phyloP scores from a whole-genome alignment of 1,140 invertebrate species.

The Eupeodes corollae region DNA sequence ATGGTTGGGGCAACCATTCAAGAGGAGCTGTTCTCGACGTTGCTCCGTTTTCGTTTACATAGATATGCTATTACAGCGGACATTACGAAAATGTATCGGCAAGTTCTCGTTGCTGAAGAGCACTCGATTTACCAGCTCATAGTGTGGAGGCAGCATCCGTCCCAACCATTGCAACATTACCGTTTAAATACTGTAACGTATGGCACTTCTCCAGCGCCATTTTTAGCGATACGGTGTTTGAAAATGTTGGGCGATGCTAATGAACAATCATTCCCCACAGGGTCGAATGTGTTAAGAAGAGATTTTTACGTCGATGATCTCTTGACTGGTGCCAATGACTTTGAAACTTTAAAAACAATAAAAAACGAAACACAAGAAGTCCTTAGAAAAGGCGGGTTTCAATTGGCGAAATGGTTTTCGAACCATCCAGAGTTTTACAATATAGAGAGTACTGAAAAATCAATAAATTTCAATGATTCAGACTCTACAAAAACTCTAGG shows the following conservation, averaged over 20 bases:
- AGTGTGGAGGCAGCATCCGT: slow-evolving; percentile 21
- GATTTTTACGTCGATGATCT: no score
- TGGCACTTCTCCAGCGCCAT: slow-evolving; percentile 27
- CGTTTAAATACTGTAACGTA: slow-evolving; percentile 18
- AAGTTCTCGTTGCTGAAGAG: slow-evolving; percentile 11
- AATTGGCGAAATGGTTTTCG: slow-evolving; percentile 17
- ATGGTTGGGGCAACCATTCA: slow-evolving; percentile 7
- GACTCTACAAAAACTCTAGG: slow-evolving; percentile 19
- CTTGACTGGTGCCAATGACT: slow-evolving; percentile 23
- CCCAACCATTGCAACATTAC: slow-evolving; percentile 9
- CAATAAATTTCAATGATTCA: slow-evolving; percentile 13
- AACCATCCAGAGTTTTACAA: slow-evolving; percentile 11
- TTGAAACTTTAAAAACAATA: slow-evolving; percentile 7
- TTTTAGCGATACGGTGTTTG: slow-evolving; percentile 22
- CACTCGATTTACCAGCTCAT: slow-evolving; percentile 27
- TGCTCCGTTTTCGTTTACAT: slow-evolving; percentile 32
- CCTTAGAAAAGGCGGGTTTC: slow-evolving; percentile 14
- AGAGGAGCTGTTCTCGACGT: slow-evolving; percentile 17
- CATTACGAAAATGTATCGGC: slow-evolving; percentile 26
- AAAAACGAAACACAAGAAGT: slow-evolving; percentile 13
- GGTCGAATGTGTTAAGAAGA: slow-evolving; percentile 14
- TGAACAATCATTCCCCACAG: slow-evolving; percentile 12
- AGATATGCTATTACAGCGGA: slow-evolving; percentile 13
- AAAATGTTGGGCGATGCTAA: slow-evolving; percentile 20
- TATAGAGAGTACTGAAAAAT: slow-evolving; percentile 8